Percentiles rank a stretch among this genome's conserved stretches.
These are phyloP conservation scores for Sinocyclocheilus anshuiensis DNA, from an alignment of 2,113 vertebrate species.

Conservation along the genomic window DNA sequence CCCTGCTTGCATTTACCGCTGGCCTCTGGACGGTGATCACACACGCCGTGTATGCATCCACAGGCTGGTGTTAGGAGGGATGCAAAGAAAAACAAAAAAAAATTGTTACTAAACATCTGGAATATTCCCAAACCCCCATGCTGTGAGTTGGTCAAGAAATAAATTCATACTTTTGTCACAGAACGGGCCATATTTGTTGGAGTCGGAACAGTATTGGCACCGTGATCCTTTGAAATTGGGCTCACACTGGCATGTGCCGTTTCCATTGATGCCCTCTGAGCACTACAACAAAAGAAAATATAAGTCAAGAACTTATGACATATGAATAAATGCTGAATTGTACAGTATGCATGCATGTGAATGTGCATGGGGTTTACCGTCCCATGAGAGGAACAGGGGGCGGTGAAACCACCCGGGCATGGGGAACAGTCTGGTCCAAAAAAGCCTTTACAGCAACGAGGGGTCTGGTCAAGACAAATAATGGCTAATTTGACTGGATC, in stretches of 20 bases:
- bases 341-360: background rate
- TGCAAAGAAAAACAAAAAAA: background rate
- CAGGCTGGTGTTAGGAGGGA: slow-evolving; percentile 76
- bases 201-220: slow-evolving; percentile 85
- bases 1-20: slow-evolving; percentile 78
- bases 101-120: background rate
- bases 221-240: slow-evolving; percentile 79
- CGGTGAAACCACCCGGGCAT: slow-evolving; percentile 84
- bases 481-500: slow-evolving; percentile 2
- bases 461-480: slow-evolving; percentile 71
- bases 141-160: background rate
- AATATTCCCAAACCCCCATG: background rate
- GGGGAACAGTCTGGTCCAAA: slow-evolving; percentile 84
- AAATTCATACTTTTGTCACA: slow-evolving; percentile 83
- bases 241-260: slow-evolving; percentile 83
- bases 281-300: slow-evolving; percentile 39
- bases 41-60: slow-evolving; percentile 80
- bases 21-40: slow-evolving; percentile 79
- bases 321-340: background rate
- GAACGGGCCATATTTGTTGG: slow-evolving; percentile 77
- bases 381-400: slow-evolving; percentile 84
- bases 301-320: background rate
- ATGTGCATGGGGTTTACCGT: slow-evolving; percentile 71
- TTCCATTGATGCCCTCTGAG: slow-evolving; percentile 75
- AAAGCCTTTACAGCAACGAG: slow-evolving; percentile 88